Evolutionary conservation across 2,797 vertebrate species (phyloP), one percentile per base, ranked within the genome.

Genomic region (Pseudochirops cupreus): DNA sequence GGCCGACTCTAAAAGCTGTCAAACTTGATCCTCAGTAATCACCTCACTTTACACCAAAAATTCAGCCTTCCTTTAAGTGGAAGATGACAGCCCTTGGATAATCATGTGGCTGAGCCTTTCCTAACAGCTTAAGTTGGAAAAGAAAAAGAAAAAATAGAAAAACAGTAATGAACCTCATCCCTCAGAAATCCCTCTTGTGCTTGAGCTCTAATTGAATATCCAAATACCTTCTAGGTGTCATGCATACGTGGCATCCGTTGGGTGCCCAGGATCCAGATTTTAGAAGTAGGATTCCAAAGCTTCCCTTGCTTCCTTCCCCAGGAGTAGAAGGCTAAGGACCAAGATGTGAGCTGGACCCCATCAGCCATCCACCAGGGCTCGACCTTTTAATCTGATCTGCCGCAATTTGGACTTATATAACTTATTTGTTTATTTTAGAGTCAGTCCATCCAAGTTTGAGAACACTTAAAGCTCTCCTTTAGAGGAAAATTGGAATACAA

Each of bases 371-470:
- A 14, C 91, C 46, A 28, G 57, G 59, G 74, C n/a, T 90, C 95
- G 56, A 91, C 92, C 91, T 96, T 97, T 95, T 62, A 95, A 94
- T 91, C 94, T 0, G 0, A 95, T 67, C 95, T 91, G 95, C 95
- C 93, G 92, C 95, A 95, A 91, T 92, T 31, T 95, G 92, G 95
- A 95, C 97, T 98, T 98, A 98, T 91, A 56, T 98, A 98, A 98
- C 98, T 96, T 98, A 97, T 97, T 98, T 98, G 97, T 98, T 98
- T 98, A 96, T 97, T 98, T 97, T 98, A 92, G 97, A 97, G 97
- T 91, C 89, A 93, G 91, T 91, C 54, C 92, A 21, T 24, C 97
- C 97, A 96, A 97, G 97, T 90, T 57, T 59, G 96, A 97, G 97
- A 96, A 96, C 94, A 96, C 95, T 97, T 97, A 97, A 96, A 96